Evolutionary conservation across 2,888 invertebrate genomes (phyloP), one percentile per base, ranked within the genome.

Genomic region (Mimas tiliae): DNA sequence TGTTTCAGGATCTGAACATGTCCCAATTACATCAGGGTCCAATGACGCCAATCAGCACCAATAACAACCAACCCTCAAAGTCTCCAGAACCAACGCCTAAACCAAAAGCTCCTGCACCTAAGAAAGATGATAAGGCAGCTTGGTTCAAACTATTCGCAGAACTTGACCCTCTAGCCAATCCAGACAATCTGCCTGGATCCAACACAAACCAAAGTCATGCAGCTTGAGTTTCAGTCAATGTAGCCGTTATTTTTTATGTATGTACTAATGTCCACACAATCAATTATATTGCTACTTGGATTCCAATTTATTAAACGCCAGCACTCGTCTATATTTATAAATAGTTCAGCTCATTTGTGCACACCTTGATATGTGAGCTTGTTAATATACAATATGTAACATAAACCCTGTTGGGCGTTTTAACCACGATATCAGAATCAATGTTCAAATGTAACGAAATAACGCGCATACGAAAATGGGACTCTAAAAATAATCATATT

Each of bases 61-160:
- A 77, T 51, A 79, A 74, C 34, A 75, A 72, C 42, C 79, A 79
- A 67, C 51, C 67, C 38, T 65, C 73, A 11, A 76, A 79, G 65
- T 70, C 78, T 21, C 68, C 74, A 0, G 72, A 73, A 51, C 74
- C 78, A 50, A 72, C 80, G 63, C 72, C 75, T 3, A 82, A 82
- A 33, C 72, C 81, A 1, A 70, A 65, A 16, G 72, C 78, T 69
- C 77, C 76, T 14, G 81, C 86, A 68, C 89, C 93, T 50, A 94
- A 94, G 73, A 95, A 94, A 74, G 94, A 94, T 67, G 95, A 94
- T 69, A 94, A 91, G 78, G 90, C 93, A 3, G 93, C 94, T 19
- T 99, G 98, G 98, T 96, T 98, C 83, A 97, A 97, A 87, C 92
- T 98, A 65, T 98, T 99, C 92, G 97, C 98, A 50, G 98, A 98